Percentiles rank a stretch among this genome's conserved stretches.
Conservation (phyloP, 35 echinoderm and acorn worm genomes). For the Holothuria glaberrima region DNA sequence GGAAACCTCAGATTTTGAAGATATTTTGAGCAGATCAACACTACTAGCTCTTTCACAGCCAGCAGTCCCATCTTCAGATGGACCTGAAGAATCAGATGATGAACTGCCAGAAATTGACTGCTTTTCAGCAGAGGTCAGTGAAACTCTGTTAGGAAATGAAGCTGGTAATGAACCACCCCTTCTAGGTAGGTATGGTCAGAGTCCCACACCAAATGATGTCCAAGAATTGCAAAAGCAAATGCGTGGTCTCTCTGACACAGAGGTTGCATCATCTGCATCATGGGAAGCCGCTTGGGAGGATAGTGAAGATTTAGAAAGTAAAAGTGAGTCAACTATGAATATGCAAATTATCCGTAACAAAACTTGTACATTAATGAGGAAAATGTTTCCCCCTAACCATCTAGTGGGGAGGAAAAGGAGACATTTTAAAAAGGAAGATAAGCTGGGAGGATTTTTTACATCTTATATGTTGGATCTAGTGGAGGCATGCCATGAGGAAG, state of each 20-base stretch:
- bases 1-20: constrained; percentile 27
- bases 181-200: not conserved
- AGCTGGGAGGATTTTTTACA: not conserved
- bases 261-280: too few relatives aligned
- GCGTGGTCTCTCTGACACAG: too few relatives aligned
- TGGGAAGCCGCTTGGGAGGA: too few relatives aligned
- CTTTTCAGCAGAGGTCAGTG: not conserved
- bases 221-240: not conserved
- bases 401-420: not conserved
- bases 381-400: not conserved
- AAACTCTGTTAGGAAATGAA: not conserved
- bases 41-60: constrained; percentile 12
- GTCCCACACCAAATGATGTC: not conserved
- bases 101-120: constrained; percentile 14
- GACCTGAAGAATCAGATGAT: constrained; percentile 1
- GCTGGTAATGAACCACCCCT: not conserved
- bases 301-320: too few relatives aligned
- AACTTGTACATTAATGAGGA: too few relatives aligned
- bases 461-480: constrained; percentile 13
- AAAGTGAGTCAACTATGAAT: too few relatives aligned
- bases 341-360: too few relatives aligned
- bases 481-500: constrained; percentile 30
- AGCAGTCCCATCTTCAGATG: not conserved
- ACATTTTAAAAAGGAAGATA: too few relatives aligned
- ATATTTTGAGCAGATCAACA: not conserved